Evolutionary conservation across 2,888 invertebrate genomes (phyloP).

Genomic region (Catocala fraxini): DNA sequence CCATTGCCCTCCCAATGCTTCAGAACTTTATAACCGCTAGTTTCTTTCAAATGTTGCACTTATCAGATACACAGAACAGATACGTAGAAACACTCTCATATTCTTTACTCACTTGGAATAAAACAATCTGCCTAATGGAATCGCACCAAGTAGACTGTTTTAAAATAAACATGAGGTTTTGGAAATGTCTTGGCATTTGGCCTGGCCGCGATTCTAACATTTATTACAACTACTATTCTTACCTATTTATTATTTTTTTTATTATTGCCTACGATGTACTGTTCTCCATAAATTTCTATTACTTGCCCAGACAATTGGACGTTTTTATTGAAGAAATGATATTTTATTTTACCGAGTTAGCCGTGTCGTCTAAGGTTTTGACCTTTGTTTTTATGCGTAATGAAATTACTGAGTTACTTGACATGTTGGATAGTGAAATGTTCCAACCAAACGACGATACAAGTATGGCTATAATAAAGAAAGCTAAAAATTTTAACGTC

Average conservation of each 20-base stretch:
- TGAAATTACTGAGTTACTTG: constrained; percentile 56
- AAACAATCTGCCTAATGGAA: constrained; percentile 35
- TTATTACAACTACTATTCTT: constrained; percentile 57
- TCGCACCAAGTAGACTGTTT: constrained; percentile 67
- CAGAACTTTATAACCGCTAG: constrained; percentile 7
- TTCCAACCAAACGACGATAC: constrained; percentile 60
- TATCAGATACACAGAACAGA: constrained; percentile 25
- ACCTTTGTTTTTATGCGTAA: constrained; percentile 57
- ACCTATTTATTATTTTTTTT: constrained; percentile 49
- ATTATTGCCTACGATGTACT: constrained; percentile 55
- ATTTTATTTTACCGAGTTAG: constrained; percentile 65
- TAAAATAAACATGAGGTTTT: constrained; percentile 60
- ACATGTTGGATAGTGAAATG: constrained; percentile 59
- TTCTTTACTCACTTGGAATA: constrained; percentile 13
- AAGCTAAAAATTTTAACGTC: constrained; percentile 60
- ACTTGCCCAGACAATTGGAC: constrained; percentile 61
- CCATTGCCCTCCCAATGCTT: constrained; percentile 19
- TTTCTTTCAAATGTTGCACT: constrained; percentile 14
- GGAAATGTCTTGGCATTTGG: constrained; percentile 64
- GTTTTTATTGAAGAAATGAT: constrained; percentile 65
- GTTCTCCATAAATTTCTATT: constrained; percentile 62
- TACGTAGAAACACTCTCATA: constrained; percentile 16
- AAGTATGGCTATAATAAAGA: constrained; percentile 51
- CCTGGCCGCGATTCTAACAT: constrained; percentile 37
- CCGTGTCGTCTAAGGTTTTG: constrained; percentile 61